phyloP scores from a whole-genome alignment of 1,140 invertebrate species.

The Bombus fervidus region DNA sequence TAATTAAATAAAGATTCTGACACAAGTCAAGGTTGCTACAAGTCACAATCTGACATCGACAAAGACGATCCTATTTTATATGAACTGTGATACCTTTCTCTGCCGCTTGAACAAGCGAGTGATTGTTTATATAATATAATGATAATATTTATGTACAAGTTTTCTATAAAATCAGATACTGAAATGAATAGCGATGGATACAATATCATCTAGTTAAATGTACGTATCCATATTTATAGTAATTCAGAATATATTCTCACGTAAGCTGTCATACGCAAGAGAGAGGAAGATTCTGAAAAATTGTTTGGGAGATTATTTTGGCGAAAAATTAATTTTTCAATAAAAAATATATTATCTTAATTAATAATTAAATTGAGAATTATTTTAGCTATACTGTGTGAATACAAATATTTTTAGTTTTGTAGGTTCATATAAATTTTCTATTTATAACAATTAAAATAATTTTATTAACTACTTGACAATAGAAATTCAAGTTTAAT shows the following conservation, averaged over 20 bases:
- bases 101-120: neutral
- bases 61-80: slow-evolving; percentile 13
- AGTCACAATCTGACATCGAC: slow-evolving; percentile 27
- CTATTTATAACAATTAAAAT: neutral
- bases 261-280: neutral
- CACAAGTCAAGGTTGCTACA: slow-evolving; percentile 69
- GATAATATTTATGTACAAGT: slow-evolving; percentile 13
- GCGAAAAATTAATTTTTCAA: neutral
- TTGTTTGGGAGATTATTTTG: neutral
- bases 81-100: slow-evolving; percentile 20
- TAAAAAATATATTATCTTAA: neutral
- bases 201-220: neutral
- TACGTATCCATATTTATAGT: neutral
- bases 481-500: neutral
- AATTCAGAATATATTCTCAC: neutral
- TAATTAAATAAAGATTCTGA: slow-evolving; percentile 73
- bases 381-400: neutral
- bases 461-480: neutral
- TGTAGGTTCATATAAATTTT: neutral
- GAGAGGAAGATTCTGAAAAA: neutral
- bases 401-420: too few species aligned
- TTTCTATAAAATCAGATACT: neutral
- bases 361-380: neutral
- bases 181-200: neutral
- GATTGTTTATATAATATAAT: slow-evolving; percentile 9